phyloP scores from a whole-genome alignment of 1,140 invertebrate species.

The Streblospio benedicti region DNA sequence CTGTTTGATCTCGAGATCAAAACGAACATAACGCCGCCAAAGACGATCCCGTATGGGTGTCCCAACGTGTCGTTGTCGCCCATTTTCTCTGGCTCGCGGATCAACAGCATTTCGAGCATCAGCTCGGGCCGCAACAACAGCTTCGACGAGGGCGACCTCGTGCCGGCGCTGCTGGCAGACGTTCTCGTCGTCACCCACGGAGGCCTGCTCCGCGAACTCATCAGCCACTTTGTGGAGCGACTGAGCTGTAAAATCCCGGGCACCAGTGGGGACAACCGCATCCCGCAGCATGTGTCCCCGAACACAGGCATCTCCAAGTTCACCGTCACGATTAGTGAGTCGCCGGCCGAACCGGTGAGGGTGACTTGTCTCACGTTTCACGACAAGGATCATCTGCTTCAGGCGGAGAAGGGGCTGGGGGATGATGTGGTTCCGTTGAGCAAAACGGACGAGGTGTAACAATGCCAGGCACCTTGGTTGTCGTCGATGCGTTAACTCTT shows the following conservation, averaged over 20 bases:
- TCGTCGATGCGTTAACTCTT: too few species aligned
- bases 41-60: conserved; percentile 23
- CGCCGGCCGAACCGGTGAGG: conserved; percentile 17
- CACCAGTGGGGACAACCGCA: conserved; percentile 35
- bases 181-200: conserved; percentile 45
- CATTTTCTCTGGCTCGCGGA: conserved; percentile 31
- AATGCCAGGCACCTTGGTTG: too few species aligned
- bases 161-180: conserved; percentile 31
- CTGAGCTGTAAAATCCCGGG: conserved; percentile 43
- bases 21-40: conserved; percentile 10
- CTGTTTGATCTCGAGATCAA: conserved; percentile 10
- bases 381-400: conserved; percentile 36
- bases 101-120: conserved; percentile 31
- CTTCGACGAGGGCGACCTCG: conserved; percentile 39
- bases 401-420: too few species aligned
- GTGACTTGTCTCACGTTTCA: conserved; percentile 34
- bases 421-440: too few species aligned
- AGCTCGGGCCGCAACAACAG: conserved; percentile 41
- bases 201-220: conserved; percentile 39
- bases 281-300: conserved; percentile 37
- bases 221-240: conserved; percentile 40
- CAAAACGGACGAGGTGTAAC: too few species aligned
- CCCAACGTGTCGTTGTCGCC: conserved; percentile 43
- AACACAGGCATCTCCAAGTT: conserved; percentile 42
- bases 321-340: conserved; percentile 28